These are phyloP conservation scores for Onychostoma macrolepis DNA, from an alignment of 2,113 vertebrate genomes.

Conservation along the genomic window DNA sequence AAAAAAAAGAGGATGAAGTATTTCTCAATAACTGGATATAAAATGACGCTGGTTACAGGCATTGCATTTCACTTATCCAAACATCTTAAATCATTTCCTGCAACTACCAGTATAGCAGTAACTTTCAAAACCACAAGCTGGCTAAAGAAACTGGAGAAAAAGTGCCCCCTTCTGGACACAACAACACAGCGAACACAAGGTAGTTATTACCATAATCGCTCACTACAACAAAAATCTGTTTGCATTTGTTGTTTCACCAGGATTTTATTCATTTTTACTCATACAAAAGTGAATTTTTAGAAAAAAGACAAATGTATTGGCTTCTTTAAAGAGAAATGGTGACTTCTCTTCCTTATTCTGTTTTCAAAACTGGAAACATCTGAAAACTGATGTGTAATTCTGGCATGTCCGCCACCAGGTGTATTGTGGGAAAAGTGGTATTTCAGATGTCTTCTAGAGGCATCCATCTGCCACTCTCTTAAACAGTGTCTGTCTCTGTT, in stretches of 20 bases:
- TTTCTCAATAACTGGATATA: background rate
- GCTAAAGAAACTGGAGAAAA: background rate
- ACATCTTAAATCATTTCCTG: background rate
- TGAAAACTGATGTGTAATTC: background rate
- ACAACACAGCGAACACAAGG: background rate
- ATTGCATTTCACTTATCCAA: background rate
- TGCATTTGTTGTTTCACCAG: background rate
- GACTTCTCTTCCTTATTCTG: background rate
- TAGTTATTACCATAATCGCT: background rate
- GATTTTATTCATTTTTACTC: background rate
- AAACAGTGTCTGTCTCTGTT: constrained; percentile 85
- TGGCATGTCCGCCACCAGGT: background rate
- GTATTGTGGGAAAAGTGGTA: background rate
- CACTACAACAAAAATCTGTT: background rate
- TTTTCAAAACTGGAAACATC: background rate
- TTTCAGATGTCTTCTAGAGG: constrained; percentile 51
- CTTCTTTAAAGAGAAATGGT: background rate
- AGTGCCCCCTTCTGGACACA: background rate
- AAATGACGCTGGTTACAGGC: background rate
- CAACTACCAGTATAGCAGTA: background rate
- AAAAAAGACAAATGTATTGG: background rate
- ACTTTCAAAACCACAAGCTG: background rate
- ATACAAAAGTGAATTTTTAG: background rate
- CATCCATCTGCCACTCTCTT: constrained; percentile 78
- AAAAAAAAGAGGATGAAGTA: too few relatives aligned